Conservation (phyloP, 2,113 vertebrate genomes). For the Seriola quinqueradiata region DNA sequence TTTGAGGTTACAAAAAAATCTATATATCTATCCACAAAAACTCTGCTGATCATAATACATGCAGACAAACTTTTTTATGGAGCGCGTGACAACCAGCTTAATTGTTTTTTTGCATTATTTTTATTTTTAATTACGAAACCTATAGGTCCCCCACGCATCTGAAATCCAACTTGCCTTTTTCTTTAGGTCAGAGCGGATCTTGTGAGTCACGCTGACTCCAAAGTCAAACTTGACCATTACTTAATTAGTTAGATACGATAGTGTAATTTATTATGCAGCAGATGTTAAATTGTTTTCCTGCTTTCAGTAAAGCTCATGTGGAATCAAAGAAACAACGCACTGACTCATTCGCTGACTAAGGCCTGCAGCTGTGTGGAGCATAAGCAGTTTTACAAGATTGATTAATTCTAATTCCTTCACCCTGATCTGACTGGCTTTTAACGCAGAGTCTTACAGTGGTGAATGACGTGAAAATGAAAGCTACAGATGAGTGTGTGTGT, state of each 20-base stretch:
- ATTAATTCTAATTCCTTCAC: conserved; percentile 62
- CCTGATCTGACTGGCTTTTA: conserved; percentile 55
- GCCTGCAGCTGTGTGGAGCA: conserved; percentile 41
- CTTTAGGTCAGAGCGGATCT: not conserved
- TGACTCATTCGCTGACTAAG: conserved; percentile 62
- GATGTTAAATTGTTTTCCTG: conserved; percentile 45
- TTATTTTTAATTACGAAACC: not conserved
- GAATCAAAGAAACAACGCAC: conserved; percentile 47
- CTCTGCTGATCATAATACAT: too few species aligned
- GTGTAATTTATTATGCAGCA: conserved; percentile 43
- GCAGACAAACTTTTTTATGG: too few species aligned
- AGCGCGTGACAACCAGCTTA: not conserved
- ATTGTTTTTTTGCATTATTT: not conserved
- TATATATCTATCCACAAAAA: too few species aligned
- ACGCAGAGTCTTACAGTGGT: conserved; percentile 32
- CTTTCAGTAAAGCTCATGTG: conserved; percentile 14
- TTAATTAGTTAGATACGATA: conserved; percentile 40
- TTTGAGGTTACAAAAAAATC: too few species aligned
- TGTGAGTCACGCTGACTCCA: conserved; percentile 4
- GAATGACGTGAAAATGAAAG: conserved; percentile 55
- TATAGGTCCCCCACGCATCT: not conserved
- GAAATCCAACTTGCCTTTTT: not conserved
- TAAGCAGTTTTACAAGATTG: conserved; percentile 59
- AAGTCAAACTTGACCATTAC: conserved; percentile 37
- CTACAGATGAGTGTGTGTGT: conserved; percentile 10